Conservation (phyloP, 2,797 vertebrate species). For the Cuniculus paca region DNA sequence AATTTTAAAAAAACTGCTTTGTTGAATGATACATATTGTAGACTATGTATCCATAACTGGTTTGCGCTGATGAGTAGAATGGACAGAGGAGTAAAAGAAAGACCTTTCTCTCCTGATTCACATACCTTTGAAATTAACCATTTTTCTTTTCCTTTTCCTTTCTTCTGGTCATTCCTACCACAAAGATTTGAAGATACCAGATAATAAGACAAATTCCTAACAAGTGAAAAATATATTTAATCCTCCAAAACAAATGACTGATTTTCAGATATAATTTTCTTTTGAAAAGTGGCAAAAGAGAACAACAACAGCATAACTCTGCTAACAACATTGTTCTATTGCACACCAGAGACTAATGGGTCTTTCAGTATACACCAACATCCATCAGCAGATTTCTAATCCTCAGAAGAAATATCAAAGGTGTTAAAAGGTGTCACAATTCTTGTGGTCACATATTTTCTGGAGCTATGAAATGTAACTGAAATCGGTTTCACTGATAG, state of each 20-base stretch:
- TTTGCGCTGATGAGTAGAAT: neutral
- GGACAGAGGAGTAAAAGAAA: neutral
- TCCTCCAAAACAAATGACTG: neutral
- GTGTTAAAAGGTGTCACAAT: slow-evolving; percentile 84
- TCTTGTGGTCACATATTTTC: slow-evolving; percentile 82
- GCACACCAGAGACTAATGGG: neutral
- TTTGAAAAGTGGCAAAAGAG: neutral
- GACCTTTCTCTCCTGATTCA: neutral
- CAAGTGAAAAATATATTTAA: neutral
- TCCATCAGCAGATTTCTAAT: slow-evolving; percentile 3
- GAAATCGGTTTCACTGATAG: slow-evolving; percentile 8
- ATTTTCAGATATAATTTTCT: neutral
- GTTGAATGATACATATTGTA: neutral
- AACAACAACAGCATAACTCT: neutral
- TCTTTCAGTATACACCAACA: neutral
- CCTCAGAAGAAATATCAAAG: slow-evolving; percentile 81
- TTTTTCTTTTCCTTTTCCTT: neutral
- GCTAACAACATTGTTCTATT: neutral
- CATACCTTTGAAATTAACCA: neutral
- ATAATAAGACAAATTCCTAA: neutral
- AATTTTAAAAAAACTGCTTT: neutral
- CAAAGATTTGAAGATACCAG: neutral
- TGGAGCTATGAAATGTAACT: slow-evolving; percentile 80
- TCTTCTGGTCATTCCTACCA: neutral
- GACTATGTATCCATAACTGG: neutral